A percentile compares a stretch with the other conserved stretches of the same genome.
Evolutionary conservation across 2,797 vertebrate species (phyloP).

Genomic region (Thaleichthys pacificus): DNA sequence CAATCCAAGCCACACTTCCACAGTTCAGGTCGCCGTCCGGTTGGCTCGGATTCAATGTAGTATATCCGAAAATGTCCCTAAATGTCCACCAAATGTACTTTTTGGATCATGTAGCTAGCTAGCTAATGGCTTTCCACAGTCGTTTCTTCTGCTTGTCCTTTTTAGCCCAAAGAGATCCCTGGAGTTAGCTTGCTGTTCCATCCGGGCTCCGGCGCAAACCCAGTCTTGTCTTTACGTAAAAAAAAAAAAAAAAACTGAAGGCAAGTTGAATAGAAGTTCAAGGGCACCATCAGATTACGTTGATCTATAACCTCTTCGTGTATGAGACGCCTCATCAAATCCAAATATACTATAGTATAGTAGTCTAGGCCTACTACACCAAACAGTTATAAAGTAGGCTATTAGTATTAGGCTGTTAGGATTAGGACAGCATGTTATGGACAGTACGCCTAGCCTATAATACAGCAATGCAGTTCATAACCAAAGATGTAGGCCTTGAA

Average conservation of each 20-base stretch:
- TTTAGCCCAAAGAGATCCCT: constrained; percentile 66
- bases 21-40: constrained; percentile 56
- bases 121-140: constrained; percentile 38
- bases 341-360: no score
- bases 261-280: neutral
- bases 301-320: no score
- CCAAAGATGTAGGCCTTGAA: no score
- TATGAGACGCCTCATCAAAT: no score
- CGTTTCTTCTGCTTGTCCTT: constrained; percentile 62
- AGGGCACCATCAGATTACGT: neutral
- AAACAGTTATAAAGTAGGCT: no score
- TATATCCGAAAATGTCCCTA: constrained; percentile 42
- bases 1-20: constrained; percentile 59
- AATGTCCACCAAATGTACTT: constrained; percentile 16
- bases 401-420: no score
- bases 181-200: constrained; percentile 67
- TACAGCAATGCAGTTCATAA: no score
- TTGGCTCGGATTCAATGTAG: constrained; percentile 47
- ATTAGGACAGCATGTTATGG: no score
- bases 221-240: constrained; percentile 41
- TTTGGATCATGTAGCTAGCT: constrained; percentile 2
- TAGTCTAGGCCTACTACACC: no score
- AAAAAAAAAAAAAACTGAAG: constrained; percentile 16
- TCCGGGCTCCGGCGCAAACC: constrained; percentile 69
- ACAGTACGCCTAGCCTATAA: no score